Evolutionary conservation across 2,888 invertebrate species (phyloP), one percentile per base, ranked within the genome.

Genomic region (Embidobia sp.): DNA sequence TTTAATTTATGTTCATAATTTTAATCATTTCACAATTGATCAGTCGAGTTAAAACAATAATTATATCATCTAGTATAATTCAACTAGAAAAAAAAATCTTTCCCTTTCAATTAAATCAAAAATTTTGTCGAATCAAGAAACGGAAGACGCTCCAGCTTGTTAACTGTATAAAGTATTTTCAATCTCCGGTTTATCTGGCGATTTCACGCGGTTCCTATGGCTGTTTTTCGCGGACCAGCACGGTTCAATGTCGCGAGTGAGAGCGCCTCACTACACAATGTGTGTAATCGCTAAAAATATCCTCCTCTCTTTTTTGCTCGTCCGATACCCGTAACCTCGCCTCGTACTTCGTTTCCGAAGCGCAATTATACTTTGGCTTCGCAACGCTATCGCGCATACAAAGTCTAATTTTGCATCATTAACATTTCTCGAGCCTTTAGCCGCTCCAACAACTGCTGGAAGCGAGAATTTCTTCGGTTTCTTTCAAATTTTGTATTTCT

Each of bases 201-300:
- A n/a, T n/a, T n/a, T n/a, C n/a, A 42, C 18, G n/a, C 8, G 37
- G 8, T 42, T 42, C 8, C 10, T 16, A 13, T 44, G 10, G 15
- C 11, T 13, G 61, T 48, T 35, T 46, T 55, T 51, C 66, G 33
- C 66, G 27, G 10, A 15, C 8, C 29, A 46, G 51, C 49, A 18
- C 83, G 80, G 81, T 85, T 84, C 85, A 85, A 83, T 85, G 85
- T 84, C 85, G 83, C 83, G 81, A 77, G 83, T 79, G 79, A 82
- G 74, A 72, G 76, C 77, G 73, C 83, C 82, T 85, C 85, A 85
- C 86, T 88, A 85, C 87, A 88, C 85, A 87, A 87, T 85, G 86
- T 85, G 87, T 88, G 87, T 88, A 88, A 88, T 84, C 87, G 87
- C 88, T 88, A 88, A 88, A 88, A 88, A 88, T 88, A 88, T 82